Evolutionary conservation across 64 coral and sea anemone genomes (phyloP), one percentile per base, ranked within the genome.

Genomic region (Montipora cactus): DNA sequence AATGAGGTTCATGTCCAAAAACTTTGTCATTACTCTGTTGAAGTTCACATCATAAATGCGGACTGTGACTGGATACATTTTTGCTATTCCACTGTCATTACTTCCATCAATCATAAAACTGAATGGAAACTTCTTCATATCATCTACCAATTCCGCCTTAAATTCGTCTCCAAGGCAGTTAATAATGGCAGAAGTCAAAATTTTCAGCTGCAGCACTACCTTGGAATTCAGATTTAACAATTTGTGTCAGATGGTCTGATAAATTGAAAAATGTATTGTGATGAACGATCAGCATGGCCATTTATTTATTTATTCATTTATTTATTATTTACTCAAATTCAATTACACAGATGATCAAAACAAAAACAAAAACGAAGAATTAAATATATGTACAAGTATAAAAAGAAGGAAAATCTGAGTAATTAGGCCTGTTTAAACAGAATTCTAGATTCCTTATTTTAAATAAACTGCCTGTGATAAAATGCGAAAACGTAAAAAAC

Each of bases 11-110:
- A 83, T 83, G 80, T 83, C 59, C 23, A 94, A 87, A 88, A 94
- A 88, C 83, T 88, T 94, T 88, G 85, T 94, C 92, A 80, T 74
- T 67, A 88, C 76, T 89, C 92, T 89, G 78, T 89, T 89, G 71
- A 88, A 94, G 67, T 88, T 74, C 47, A 72, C 85, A 94, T 89
- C 92, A 89, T 73, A 94, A 74, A 89, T 88, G 59, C 92, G 92
- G 58, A 81, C 85, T 80, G 92, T 94, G 77, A 94, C 81, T 66
- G 92, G 92, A 44, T 81, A 94, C 92, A 88, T 88, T 81, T 94
- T 93, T 87, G 59, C 81, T 78, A 93, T 87, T 51, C 83, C 91
- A 93, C 76, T 88, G 67, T 94, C 85, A 79, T 94, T 87, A 78
- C 91, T 93, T 57, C 53, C 53, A 57, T 82, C 84, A 87, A 94